A percentile compares a stretch with the other conserved stretches of the same genome.
Evolutionary conservation across 92 coral and sea anemone species (phyloP).

Genomic region (Diadumene lineata): DNA sequence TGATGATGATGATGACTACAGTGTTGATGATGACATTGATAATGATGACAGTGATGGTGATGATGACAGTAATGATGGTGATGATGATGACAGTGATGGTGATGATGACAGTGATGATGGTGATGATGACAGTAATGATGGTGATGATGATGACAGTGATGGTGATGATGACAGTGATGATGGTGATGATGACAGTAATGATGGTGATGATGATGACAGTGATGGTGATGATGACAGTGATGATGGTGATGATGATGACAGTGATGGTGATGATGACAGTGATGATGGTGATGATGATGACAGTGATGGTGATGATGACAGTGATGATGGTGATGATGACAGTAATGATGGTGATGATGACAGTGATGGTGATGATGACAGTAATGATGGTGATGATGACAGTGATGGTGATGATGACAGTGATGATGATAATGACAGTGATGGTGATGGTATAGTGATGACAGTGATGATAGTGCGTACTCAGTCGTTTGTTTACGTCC

Average conservation of each 20-base stretch:
- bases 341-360: neutral
- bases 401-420: neutral
- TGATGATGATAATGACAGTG: neutral
- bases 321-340: neutral
- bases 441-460: neutral
- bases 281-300: neutral
- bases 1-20: neutral
- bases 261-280: neutral
- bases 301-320: neutral
- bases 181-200: neutral
- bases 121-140: neutral
- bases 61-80: neutral
- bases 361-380: neutral
- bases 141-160: neutral
- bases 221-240: neutral
- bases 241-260: neutral
- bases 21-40: neutral
- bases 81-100: neutral
- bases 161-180: neutral
- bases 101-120: neutral
- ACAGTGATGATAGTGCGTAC: no score
- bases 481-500: no score
- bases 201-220: neutral
- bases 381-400: neutral
- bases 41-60: neutral